Base-by-base conservation (phyloP, 1,140 invertebrate species). In the Magallana ariakensis region DNA sequence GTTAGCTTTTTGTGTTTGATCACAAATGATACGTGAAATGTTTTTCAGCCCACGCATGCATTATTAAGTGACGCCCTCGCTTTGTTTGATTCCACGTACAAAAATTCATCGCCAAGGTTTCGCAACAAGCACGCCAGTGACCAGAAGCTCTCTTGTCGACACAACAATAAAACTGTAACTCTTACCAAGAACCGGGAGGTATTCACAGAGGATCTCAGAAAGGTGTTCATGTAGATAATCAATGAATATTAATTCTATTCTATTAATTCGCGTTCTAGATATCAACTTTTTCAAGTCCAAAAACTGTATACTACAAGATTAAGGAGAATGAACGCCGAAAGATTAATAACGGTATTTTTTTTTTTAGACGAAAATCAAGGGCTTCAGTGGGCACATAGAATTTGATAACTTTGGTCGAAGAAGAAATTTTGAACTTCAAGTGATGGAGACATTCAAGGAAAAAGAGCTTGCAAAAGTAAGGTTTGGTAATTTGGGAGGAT, bases 371-470 rank as follows among this genome's bases (percentile, higher is more conserved):
- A 60, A 87, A 66, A 84, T 86, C 56, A 97, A 98, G 95, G 98
- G 98, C 22, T 94, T 98, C 87, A 98, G 97, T 0, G 98, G 98
- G 56, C 96, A 96, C 92, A 97, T 99, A 92, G 96, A 96, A 87
- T 99, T 99, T 95, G 97, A 97, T 93, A 97, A 87, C 1, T 85
- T 97, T 90, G 98, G 98, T 58, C 96, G 97, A 90, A 95, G 98
- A 87, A 96, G 97, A 90, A 98, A 98, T 95, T 98, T 98, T 93
- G 97, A 97, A 0, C 95, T 99, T 46, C 97, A 98, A 92, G 96
- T 99, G 4, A 81, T 88, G 13, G 88, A 91, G 33, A 88, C 89
- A 4, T 85, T 85, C 19, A 88, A 89, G 88, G 89, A 85, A 26
- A 90, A 87, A 85, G 84, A 85, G 11, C 60, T 88, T 6, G 87